Conservation (phyloP, 2,888 invertebrate species). For the Camponotus fellah region DNA sequence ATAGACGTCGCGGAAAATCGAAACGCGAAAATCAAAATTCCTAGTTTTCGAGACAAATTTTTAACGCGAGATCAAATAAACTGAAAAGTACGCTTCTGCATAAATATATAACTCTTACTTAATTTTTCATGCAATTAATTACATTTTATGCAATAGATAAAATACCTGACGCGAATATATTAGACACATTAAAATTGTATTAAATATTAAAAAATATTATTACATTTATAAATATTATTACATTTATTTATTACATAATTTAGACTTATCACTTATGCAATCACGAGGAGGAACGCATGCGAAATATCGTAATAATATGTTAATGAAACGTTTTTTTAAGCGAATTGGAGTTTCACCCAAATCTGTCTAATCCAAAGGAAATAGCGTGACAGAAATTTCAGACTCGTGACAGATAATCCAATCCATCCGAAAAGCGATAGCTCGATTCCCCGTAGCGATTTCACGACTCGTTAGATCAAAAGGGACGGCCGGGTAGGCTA, state of each 20-base stretch:
- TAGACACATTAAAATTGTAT: background rate
- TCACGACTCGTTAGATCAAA: constrained; percentile 77
- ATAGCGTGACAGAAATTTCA: background rate
- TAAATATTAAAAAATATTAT: constrained; percentile 9
- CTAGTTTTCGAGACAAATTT: background rate
- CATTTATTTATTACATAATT: background rate
- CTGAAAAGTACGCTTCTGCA: background rate
- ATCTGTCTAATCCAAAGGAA: background rate
- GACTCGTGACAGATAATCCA: constrained; percentile 30
- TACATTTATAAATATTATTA: constrained; percentile 1
- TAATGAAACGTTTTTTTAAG: background rate
- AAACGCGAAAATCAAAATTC: background rate
- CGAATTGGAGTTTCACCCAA: background rate
- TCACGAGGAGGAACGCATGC: background rate
- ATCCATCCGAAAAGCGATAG: constrained; percentile 68
- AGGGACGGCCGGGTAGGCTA: constrained; percentile 73
- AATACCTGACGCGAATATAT: background rate
- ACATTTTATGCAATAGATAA: constrained; percentile 1
- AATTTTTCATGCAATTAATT: constrained; percentile 16
- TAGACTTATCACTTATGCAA: background rate
- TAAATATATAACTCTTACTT: background rate
- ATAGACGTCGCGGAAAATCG: constrained; percentile 12
- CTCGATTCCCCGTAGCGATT: constrained; percentile 74
- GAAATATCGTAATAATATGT: background rate
- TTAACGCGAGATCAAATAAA: background rate